Percentiles rank a stretch among this genome's conserved stretches.
Conservation (phyloP, 2,888 invertebrate genomes). For the Encarsia formosa region DNA sequence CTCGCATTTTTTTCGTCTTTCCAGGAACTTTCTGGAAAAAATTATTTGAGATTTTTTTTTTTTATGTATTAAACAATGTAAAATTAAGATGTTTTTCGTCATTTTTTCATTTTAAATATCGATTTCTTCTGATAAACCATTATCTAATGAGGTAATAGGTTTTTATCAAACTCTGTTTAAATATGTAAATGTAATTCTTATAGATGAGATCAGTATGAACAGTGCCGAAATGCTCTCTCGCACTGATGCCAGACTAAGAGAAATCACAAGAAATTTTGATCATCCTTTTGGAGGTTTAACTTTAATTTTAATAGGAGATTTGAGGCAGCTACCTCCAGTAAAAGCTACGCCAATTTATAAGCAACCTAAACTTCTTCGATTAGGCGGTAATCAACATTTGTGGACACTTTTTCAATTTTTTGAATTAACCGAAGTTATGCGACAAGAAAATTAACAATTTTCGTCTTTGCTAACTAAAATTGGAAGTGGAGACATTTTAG, state of each 20-base stretch:
- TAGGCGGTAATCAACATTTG: slow-evolving; percentile 29
- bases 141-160: slow-evolving; percentile 42
- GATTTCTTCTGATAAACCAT: not conserved
- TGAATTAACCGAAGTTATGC: slow-evolving; percentile 38
- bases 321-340: slow-evolving; percentile 43
- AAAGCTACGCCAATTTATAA: slow-evolving; percentile 37
- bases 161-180: slow-evolving; percentile 33
- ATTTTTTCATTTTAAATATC: no score
- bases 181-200: slow-evolving; percentile 36
- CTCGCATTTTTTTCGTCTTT: no score
- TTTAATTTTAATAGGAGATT: slow-evolving; percentile 43
- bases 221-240: slow-evolving; percentile 35
- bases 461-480: slow-evolving; percentile 36
- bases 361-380: slow-evolving; percentile 29
- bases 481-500: slow-evolving; percentile 33
- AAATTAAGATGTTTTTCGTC: no score
- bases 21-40: no score
- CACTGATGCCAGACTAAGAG: slow-evolving; percentile 38
- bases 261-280: slow-evolving; percentile 40
- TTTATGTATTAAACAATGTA: no score
- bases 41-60: no score
- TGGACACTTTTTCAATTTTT: slow-evolving; percentile 40
- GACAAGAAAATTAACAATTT: slow-evolving; percentile 40
- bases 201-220: slow-evolving; percentile 45
- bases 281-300: slow-evolving; percentile 41